These are phyloP conservation scores for Agelas oroides DNA, from an alignment of 37 sponge, comb jelly and placozoan species.

Conservation along the genomic window DNA sequence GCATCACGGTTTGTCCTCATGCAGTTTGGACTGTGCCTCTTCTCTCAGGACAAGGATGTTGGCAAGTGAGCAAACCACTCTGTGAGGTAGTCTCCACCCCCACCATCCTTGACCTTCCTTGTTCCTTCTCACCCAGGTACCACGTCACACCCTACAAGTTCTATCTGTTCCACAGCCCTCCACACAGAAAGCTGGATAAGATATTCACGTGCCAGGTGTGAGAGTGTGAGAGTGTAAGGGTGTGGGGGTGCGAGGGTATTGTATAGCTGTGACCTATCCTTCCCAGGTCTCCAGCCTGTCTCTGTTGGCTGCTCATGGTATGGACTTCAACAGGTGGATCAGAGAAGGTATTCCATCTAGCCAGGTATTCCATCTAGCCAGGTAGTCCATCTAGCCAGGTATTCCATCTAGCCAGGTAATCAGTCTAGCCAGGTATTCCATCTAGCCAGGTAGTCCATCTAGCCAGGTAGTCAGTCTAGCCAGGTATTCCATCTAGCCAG, in stretches of 20 bases:
- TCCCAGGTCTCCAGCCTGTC: conserved; percentile 22
- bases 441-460: too few relatives aligned
- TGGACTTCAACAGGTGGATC: conserved; percentile 67
- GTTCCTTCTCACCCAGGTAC: not conserved
- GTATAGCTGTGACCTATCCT: too few relatives aligned
- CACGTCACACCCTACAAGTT: conserved; percentile 41
- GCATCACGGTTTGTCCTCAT: conserved; percentile 23
- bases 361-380: too few relatives aligned
- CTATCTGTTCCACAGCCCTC: conserved; percentile 25
- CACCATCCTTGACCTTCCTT: too few relatives aligned
- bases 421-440: too few relatives aligned
- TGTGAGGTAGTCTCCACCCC: too few relatives aligned
- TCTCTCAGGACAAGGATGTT: conserved; percentile 12
- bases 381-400: too few relatives aligned
- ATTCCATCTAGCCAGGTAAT: too few relatives aligned
- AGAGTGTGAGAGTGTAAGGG: too few relatives aligned
- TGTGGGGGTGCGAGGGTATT: too few relatives aligned
- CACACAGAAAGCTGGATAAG: conserved; percentile 13
- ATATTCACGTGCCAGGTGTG: conserved; percentile 29
- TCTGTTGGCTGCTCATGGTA: conserved; percentile 6
- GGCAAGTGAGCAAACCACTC: not conserved
- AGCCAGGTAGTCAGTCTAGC: too few relatives aligned
- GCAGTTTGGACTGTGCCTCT: conserved; percentile 46
- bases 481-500: too few relatives aligned
- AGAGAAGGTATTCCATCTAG: conserved; percentile 1